A percentile compares a stretch with the other conserved stretches of the same genome.
Conservation (phyloP, 1,140 invertebrate genomes). For the Nautilus pompilius region DNA sequence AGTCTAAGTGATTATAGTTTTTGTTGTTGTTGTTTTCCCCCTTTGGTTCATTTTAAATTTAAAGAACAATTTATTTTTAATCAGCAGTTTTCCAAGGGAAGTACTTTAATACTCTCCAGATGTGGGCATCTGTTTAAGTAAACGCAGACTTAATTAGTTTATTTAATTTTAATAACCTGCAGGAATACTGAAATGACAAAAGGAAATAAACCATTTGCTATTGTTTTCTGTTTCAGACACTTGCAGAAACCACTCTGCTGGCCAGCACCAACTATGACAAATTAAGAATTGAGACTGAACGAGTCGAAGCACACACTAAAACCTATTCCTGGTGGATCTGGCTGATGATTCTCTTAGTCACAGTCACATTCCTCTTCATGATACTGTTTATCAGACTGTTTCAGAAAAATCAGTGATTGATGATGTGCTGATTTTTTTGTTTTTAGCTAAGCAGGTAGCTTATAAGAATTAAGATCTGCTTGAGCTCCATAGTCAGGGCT, state of each 20-base stretch:
- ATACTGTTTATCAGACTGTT: constrained; percentile 77
- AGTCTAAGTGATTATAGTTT: no score
- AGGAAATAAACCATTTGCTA: neutral
- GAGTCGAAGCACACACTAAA: constrained; percentile 79
- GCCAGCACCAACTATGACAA: constrained; percentile 75
- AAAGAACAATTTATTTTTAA: neutral
- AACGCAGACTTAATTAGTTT: no score
- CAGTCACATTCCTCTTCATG: constrained; percentile 87
- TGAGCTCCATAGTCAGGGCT: no score
- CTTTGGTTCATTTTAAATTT: no score
- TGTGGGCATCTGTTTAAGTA: neutral
- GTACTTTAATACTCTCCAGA: neutral
- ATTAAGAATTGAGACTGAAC: constrained; percentile 75
- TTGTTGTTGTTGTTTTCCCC: no score
- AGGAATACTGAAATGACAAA: neutral
- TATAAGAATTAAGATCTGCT: no score
- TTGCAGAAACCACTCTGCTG: constrained; percentile 73
- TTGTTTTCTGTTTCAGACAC: constrained; percentile 57
- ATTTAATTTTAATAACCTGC: no score
- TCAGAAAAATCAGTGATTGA: no score
- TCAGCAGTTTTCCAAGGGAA: no score
- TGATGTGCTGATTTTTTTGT: no score
- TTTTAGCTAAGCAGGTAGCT: no score
- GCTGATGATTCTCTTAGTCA: constrained; percentile 80
- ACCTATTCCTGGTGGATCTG: constrained; percentile 93